Evolutionary conservation across 1,140 invertebrate species (phyloP).

Genomic region (Leptinotarsa lineolata): DNA sequence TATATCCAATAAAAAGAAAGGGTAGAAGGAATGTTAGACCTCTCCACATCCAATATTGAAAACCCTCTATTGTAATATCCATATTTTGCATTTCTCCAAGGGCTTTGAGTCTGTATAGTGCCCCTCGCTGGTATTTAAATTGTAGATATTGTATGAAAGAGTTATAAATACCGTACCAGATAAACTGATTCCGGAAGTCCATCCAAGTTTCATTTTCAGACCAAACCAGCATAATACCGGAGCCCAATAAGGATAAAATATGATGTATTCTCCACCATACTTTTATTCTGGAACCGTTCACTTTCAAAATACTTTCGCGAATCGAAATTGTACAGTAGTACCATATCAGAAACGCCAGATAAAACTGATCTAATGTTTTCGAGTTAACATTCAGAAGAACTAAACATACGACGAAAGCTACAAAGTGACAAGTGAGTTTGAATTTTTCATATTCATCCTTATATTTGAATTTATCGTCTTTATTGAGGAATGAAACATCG

Average conservation of each 20-base stretch:
- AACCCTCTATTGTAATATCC: conserved; percentile 99
- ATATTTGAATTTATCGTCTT: conserved; percentile 89
- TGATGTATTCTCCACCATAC: conserved; percentile 99
- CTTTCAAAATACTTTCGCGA: conserved; percentile 93
- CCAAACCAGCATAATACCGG: conserved; percentile 94
- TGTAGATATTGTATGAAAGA: conserved; percentile 58
- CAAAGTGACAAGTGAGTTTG: conserved; percentile 89
- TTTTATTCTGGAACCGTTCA: conserved; percentile 86
- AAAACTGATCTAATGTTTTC: conserved; percentile 86
- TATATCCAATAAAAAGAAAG: conserved; percentile 93
- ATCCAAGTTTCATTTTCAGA: conserved; percentile 90
- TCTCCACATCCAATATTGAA: conserved; percentile 99
- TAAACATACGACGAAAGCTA: conserved; percentile 83
- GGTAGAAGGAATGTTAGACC: conserved; percentile 93
- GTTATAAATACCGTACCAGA: conserved; percentile 89
- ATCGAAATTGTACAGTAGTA: conserved; percentile 99
- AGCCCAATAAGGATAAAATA: conserved; percentile 91
- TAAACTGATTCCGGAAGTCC: conserved; percentile 85
- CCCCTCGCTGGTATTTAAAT: conserved; percentile 94
- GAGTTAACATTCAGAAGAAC: conserved; percentile 65
- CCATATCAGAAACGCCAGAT: conserved; percentile 97
- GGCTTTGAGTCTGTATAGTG: conserved; percentile 90
- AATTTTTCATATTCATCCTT: conserved; percentile 99
- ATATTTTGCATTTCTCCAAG: conserved; percentile 94
- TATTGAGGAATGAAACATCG: conserved; percentile 93